A percentile compares a stretch with the other conserved stretches of the same genome.
phyloP scores from a whole-genome alignment of 2,113 vertebrate species.

The Raphicerus campestris region DNA sequence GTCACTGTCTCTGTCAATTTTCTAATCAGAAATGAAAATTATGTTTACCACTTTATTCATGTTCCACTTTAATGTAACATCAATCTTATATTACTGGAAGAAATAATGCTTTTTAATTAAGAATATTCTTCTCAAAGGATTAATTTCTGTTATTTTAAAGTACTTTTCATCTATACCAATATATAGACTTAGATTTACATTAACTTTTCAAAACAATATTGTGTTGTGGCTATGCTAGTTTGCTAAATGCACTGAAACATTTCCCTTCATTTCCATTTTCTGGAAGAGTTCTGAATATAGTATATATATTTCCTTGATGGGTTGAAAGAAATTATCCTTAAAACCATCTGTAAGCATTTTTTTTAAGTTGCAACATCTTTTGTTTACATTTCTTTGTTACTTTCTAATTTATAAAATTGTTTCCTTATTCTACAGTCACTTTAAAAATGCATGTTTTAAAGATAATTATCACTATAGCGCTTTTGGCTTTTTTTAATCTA shows the following conservation, averaged over 20 bases:
- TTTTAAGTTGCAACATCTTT: neutral
- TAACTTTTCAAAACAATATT: neutral
- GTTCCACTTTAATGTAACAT: neutral
- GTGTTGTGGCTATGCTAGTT: neutral
- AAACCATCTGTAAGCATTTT: neutral
- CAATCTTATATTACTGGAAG: neutral
- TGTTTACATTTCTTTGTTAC: neutral
- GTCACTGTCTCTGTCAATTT: neutral
- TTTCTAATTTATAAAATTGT: neutral
- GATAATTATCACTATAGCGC: neutral
- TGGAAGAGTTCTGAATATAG: neutral
- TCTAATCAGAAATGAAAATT: neutral
- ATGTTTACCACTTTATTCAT: neutral
- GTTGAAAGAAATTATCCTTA: neutral
- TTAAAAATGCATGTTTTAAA: neutral
- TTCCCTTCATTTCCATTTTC: neutral
- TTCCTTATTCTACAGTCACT: neutral
- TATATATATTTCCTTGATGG: neutral
- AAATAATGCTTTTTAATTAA: neutral
- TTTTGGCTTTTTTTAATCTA: neutral
- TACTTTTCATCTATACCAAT: neutral
- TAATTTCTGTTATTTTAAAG: neutral
- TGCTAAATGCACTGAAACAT: neutral
- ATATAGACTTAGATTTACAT: neutral
- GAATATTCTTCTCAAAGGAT: neutral